phyloP scores from a whole-genome alignment of 2,113 vertebrate genomes.

The Ammospiza nelsoni region DNA sequence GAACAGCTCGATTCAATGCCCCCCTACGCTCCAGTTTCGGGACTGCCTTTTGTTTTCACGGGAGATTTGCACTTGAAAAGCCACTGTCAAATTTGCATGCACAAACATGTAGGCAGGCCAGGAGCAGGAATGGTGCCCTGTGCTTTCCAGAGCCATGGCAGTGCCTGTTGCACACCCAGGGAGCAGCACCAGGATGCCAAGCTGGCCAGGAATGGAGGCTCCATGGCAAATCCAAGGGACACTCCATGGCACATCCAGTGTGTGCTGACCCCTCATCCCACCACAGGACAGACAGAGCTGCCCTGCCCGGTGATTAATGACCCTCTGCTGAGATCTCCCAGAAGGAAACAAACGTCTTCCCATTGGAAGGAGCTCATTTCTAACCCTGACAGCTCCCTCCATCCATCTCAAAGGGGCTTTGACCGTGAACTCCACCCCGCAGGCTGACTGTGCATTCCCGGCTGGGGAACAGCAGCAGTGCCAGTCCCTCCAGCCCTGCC shows the following conservation, averaged over 20 bases:
- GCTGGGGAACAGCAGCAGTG: background rate
- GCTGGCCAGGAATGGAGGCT: background rate
- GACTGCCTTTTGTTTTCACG: background rate
- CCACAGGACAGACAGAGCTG: fast-evolving
- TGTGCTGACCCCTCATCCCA: background rate
- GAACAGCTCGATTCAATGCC: background rate
- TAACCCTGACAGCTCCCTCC: background rate
- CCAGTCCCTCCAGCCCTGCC: background rate
- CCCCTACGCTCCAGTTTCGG: background rate
- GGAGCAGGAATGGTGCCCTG: background rate
- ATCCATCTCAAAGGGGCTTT: background rate
- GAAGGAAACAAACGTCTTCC: background rate
- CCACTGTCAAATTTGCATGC: conserved; percentile 24
- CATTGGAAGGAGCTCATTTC: background rate
- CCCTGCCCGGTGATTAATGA: background rate
- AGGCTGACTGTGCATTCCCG: background rate
- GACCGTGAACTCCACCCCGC: background rate
- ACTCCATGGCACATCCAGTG: fast-evolving
- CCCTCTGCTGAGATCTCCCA: background rate
- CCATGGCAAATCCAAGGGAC: fast-evolving
- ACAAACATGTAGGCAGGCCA: background rate
- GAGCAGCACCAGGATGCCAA: background rate
- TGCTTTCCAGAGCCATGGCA: background rate
- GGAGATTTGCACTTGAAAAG: conserved; percentile 61
- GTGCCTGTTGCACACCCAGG: background rate